Evolutionary conservation across 2,888 invertebrate species (phyloP).

Genomic region (Trissolcus brochymenae): DNA sequence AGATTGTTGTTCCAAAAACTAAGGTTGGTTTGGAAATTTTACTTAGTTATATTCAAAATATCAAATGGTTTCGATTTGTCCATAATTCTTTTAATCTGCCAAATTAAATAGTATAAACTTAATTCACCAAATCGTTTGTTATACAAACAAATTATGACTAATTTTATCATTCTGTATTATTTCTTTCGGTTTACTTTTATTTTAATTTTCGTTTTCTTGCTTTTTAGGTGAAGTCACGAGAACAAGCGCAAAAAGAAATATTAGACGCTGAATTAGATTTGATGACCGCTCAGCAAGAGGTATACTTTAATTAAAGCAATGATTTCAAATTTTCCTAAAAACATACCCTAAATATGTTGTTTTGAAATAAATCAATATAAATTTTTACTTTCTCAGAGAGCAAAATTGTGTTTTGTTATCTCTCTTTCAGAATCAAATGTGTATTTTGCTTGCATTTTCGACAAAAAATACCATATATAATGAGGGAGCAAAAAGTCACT

Average conservation of each 20-base stretch:
- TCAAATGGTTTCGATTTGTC: neutral
- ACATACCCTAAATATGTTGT: neutral
- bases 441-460: no score
- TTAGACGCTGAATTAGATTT: slow-evolving; percentile 94
- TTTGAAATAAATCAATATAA: no score
- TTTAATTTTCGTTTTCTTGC: neutral
- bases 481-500: no score
- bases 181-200: neutral
- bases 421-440: no score
- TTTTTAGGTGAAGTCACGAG: slow-evolving; percentile 81
- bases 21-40: slow-evolving; percentile 76
- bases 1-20: slow-evolving; percentile 77
- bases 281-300: slow-evolving; percentile 89
- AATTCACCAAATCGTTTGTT: no score
- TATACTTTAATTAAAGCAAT: slow-evolving; percentile 1
- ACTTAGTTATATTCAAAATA: neutral
- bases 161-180: no score
- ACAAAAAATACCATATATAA: no score
- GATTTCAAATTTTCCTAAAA: neutral
- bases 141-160: no score
- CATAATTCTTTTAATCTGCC: neutral
- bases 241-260: slow-evolving; percentile 91
- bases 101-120: no score
- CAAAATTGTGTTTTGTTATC: no score
- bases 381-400: no score